Evolutionary conservation across 2,888 invertebrate species (phyloP), one percentile per base, ranked within the genome.

Genomic region (Morpho helenor): DNA sequence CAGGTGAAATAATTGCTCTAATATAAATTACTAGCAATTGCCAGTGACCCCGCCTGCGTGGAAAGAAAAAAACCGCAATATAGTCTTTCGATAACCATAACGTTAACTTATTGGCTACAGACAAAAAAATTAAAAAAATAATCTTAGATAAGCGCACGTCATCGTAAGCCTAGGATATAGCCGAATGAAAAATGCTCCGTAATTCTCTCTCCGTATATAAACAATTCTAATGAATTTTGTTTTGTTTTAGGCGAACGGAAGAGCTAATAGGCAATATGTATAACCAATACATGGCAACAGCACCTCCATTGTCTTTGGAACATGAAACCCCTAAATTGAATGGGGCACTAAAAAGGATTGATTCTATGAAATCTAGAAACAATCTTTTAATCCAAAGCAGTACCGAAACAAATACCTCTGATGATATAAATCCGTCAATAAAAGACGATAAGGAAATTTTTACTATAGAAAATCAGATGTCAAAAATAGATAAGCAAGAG

Each of bases 191-290:
- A 31, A 31, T 31, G 2, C 5, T 31, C 31, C 31, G 31, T 31
- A 5, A 31, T 31, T 31, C 31, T 31, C 3, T 31, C 31, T 31
- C 31, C 31, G 31, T 31, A 16, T 16, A 16, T 16, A 16, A 16
- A 16, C 16, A 1, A 2, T 16, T 16, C 2, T 16, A 16, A 16
- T 16, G 2, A 31, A 1, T 31, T 31, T 31, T 31, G 1, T 31
- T 3, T 31, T 47, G 5, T 79, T 75, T 41, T 76, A 91, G 93
- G 70, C 82, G 93, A 31, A 93, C 93, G 9, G 94, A 93, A 75
- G 93, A 94, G 65, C 73, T 94, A 48, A 92, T 93, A 56, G 91
- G 91, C 8, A 91, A 84, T 46, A 91, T 92, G 77, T 92, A 92
- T 66, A 87, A 67, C 55, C 91, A 91, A 63, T 92, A 92, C 69